Evolutionary conservation across 2,797 vertebrate genomes (phyloP).

Genomic region (Enoplosus armatus): DNA sequence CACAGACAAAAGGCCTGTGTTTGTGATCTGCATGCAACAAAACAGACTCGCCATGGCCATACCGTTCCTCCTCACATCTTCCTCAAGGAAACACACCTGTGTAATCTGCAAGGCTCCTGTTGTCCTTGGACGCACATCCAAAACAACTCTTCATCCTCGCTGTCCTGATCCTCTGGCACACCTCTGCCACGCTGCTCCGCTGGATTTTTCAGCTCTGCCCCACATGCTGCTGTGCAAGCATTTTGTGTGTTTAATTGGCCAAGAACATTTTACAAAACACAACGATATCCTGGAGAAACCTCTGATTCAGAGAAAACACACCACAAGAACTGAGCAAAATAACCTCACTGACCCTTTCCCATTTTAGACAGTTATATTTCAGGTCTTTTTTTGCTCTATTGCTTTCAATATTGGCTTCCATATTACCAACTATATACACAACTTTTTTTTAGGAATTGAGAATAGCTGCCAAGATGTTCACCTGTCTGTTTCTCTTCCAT

Average conservation of each 20-base stretch:
- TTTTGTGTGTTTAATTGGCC: neutral
- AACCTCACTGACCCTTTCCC: neutral
- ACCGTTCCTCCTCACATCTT: neutral
- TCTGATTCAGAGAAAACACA: neutral
- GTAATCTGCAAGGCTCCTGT: slow-evolving; percentile 69
- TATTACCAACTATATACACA: neutral
- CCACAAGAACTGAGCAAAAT: neutral
- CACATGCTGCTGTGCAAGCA: slow-evolving; percentile 29
- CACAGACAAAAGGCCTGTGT: neutral
- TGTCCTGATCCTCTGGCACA: slow-evolving; percentile 26
- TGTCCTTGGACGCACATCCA: neutral
- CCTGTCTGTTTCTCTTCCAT: slow-evolving; percentile 30
- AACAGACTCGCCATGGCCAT: neutral
- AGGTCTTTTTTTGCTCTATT: neutral
- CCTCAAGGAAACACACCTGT: slow-evolving; percentile 69
- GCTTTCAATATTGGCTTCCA: neutral
- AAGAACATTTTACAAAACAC: neutral
- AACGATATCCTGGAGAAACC: neutral
- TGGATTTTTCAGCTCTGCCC: slow-evolving; percentile 26
- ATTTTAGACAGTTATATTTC: neutral
- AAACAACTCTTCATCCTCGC: slow-evolving; percentile 22
- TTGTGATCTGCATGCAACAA: neutral
- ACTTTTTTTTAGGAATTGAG: neutral
- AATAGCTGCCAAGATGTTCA: neutral
- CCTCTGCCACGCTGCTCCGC: neutral